Evolutionary conservation across 2,888 invertebrate genomes (phyloP).

Genomic region (Salticus scenicus): DNA sequence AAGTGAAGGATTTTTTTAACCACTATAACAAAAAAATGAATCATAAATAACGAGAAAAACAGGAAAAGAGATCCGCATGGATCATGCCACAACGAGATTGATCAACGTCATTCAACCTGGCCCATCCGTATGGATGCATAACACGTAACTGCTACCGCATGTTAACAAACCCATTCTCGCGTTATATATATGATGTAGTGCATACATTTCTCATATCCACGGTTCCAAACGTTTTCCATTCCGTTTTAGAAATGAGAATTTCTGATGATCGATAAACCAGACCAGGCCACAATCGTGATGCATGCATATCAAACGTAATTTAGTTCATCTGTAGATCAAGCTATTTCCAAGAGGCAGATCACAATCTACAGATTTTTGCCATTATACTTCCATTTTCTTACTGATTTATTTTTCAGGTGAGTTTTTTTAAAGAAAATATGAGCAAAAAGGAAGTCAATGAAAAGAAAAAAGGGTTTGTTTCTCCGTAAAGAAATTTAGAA

Average conservation of each 20-base stretch:
- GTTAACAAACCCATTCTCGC: background rate
- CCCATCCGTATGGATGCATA: conserved; percentile 12
- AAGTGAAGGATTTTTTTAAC: too few species aligned
- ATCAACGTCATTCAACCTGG: background rate
- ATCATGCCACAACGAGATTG: background rate
- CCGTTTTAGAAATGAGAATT: conserved; percentile 11
- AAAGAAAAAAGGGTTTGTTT: too few species aligned
- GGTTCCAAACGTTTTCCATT: conserved; percentile 5
- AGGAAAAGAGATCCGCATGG: background rate
- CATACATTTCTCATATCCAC: conserved; percentile 14
- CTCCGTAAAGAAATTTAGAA: too few species aligned
- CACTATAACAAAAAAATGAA: too few species aligned
- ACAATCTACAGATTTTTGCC: conserved; percentile 5
- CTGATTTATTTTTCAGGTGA: background rate
- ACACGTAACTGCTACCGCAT: conserved; percentile 3
- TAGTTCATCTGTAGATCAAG: conserved; percentile 13
- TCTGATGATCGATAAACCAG: conserved; percentile 19
- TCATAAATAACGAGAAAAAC: too few species aligned
- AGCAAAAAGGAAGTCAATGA: too few species aligned
- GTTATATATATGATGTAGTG: background rate
- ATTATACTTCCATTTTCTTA: conserved; percentile 6
- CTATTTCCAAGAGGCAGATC: background rate
- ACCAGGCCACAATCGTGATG: conserved; percentile 11
- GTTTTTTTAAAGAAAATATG: too few species aligned
- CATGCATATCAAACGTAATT: conserved; percentile 8